phyloP scores from a whole-genome alignment of 2,113 vertebrate genomes.

The Paramisgurnus dabryanus region DNA sequence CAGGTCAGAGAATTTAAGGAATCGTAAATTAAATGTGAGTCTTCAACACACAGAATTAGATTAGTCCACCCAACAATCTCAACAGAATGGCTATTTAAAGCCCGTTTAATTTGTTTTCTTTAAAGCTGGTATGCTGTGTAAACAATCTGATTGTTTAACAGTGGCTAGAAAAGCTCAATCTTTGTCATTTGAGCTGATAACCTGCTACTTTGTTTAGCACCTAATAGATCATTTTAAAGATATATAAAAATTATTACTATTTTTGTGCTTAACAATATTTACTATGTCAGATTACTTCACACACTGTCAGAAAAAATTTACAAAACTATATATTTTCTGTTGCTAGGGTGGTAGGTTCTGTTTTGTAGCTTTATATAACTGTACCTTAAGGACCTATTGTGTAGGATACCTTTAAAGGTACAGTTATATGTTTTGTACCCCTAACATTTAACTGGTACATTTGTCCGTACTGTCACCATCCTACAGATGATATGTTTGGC shows the following conservation, averaged over 20 bases:
- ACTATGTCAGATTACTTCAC: background rate
- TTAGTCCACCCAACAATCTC: conserved; percentile 56
- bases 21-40: conserved; percentile 61
- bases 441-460: too few relatives aligned
- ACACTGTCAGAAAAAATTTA: too few relatives aligned
- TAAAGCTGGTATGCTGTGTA: conserved; percentile 28
- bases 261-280: background rate
- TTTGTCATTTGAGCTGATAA: background rate
- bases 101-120: conserved; percentile 42
- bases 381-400: too few relatives aligned
- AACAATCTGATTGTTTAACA: background rate
- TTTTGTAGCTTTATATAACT: too few relatives aligned
- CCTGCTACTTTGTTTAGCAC: background rate
- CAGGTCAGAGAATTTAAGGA: conserved; percentile 47
- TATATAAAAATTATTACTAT: background rate
- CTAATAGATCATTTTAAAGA: background rate
- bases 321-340: too few relatives aligned
- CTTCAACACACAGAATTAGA: conserved; percentile 57
- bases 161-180: background rate
- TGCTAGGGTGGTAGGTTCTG: too few relatives aligned
- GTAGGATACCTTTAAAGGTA: too few relatives aligned
- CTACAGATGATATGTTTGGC: too few relatives aligned
- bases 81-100: conserved; percentile 44
- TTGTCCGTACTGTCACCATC: too few relatives aligned
- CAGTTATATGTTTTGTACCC: too few relatives aligned